Base-by-base conservation (phyloP, 2,797 vertebrate species). In the Clarias platycephalus region DNA sequence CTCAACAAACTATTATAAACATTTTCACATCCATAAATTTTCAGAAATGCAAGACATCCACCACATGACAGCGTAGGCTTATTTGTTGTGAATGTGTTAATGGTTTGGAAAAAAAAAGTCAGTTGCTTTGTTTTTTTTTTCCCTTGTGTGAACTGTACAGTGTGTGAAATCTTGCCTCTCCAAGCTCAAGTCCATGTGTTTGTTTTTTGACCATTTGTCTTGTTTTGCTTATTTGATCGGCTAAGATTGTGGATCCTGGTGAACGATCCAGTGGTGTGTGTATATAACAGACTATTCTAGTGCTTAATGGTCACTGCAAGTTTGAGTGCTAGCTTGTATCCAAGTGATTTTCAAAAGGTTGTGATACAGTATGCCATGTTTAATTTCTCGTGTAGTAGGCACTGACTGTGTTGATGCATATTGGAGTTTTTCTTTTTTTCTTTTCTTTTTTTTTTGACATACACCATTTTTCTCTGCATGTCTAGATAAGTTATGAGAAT, bases 401-500 rank as follows among this genome's bases (percentile, higher is more conserved):
- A 94, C 95, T 96, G 95, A 60, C 37, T 53, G 34, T 0, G 93
- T 95, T 94, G 94, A 95, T 94, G 95, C 95, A 93, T 95, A 92
- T 95, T 94, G 90, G 83, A 64, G 49, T 66, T 81, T 94, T 95
- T 94, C 93, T 94, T 78, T 85, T 94, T 96, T 93, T 93, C n/a
- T 94, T 76, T 94, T 94, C 92, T 81, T 94, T 95, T 94, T 93
- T 95, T 93, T 94, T 92, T 93, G 93, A 94, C 94, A 95, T 82
- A 92, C 94, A 92, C 95, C 95, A 95, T 94, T 96, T 96, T 96
- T 96, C 94, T 95, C 94, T 96, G 96, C 96, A 96, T 97, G 96
- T 95, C 94, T 95, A 94, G 94, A 93, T 91, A 94, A 95, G 95
- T 96, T 94, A 90, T 92, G 93, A 88, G 86, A 83, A 75, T 83